A percentile compares a stretch with the other conserved stretches of the same genome.
Conservation (phyloP, 2,797 vertebrate species). For the Orientallactaga sibirica region DNA sequence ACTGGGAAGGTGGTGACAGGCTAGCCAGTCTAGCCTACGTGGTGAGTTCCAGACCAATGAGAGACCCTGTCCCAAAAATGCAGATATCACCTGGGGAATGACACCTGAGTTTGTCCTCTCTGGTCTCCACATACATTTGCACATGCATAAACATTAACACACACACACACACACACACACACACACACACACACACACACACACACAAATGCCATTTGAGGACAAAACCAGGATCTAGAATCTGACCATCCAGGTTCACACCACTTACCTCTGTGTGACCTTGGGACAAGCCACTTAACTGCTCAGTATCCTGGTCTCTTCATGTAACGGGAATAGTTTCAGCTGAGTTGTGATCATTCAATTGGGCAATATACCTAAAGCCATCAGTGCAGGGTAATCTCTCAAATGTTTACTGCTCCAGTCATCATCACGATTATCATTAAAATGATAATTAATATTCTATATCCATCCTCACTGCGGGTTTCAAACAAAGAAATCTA, state of each 20-base stretch:
- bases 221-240: not conserved
- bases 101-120: too few species aligned
- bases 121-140: not conserved
- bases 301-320: not conserved
- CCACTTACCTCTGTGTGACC: not conserved
- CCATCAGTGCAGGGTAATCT: not conserved
- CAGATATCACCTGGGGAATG: too few species aligned
- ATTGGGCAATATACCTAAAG: not conserved
- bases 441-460: slow-evolving; percentile 17
- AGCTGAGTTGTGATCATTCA: not conserved
- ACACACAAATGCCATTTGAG: not conserved
- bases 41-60: too few species aligned
- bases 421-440: not conserved
- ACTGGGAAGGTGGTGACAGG: too few species aligned
- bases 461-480: not conserved
- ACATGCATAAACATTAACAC: not conserved
- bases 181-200: not conserved
- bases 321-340: not conserved
- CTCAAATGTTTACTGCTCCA: not conserved
- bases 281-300: not conserved
- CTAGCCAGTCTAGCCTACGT: too few species aligned
- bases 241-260: not conserved
- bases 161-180: not conserved
- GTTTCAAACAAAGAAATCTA: slow-evolving; percentile 23
- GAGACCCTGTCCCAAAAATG: too few species aligned